Evolutionary conservation across 1,140 invertebrate species (phyloP), one percentile per base, ranked within the genome.

Genomic region (Apis cerana): DNA sequence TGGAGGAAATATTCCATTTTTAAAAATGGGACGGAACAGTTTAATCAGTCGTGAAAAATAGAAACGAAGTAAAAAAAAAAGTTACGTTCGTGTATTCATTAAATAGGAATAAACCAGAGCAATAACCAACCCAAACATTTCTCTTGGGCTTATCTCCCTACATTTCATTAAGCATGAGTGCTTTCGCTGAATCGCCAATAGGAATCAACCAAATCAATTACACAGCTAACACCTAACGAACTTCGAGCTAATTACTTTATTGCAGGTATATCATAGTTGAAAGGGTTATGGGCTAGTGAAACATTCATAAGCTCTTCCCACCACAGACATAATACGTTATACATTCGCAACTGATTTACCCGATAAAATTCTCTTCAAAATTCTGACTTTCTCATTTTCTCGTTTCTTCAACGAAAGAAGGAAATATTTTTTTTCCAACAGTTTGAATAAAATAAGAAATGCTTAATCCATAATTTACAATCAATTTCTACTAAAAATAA

Each of bases 161-260:
- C 80, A 91, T 91, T 90, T 91, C 87, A 92, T 91, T 92, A 92
- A 88, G 82, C 86, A 83, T 80, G 89, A 91, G 90, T 92, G 90
- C 90, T 90, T 84, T 87, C 74, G 83, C 85, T 85, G 88, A 88
- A 90, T 91, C 85, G 84, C 82, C 86, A 77, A 85, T 84, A 85
- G 69, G 88, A 84, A 92, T 91, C 90, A 84, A 79, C 74, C 85
- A 88, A 86, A 91, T 91, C 90, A 91, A 91, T 91, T 91, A 88
- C 61, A 59, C 61, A 59, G 84, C 58, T 69, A 62, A 87, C 85
- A 82, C 80, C 75, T 83, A 62, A 79, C 79, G 74, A 85, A 83
- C 65, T 78, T 59, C n/a, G 27, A 59, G 21, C 68, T 84, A 87
- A 87, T 87, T 79, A 85, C 70, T 78, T 87, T 78, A 78, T 85